Percentiles rank a stretch among this genome's conserved stretches.
Conservation (phyloP, 2,113 vertebrate genomes). For the Pedionomus torquatus region DNA sequence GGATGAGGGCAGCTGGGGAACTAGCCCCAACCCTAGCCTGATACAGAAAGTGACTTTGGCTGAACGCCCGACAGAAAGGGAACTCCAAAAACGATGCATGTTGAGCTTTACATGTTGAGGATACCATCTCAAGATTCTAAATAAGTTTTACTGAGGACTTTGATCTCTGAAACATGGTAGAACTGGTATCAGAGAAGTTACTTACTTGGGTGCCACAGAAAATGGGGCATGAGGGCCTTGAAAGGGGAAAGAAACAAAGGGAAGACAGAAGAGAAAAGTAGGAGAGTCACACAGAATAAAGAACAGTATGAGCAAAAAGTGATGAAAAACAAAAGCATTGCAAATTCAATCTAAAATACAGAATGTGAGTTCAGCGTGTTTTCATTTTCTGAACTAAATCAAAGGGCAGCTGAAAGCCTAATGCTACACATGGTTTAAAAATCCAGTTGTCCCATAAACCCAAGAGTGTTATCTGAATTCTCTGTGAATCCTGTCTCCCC, state of each 20-base stretch:
- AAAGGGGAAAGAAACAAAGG: not conserved
- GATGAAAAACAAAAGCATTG: not conserved
- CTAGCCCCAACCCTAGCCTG: not conserved
- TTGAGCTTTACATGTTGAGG: not conserved
- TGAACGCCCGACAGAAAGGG: not conserved
- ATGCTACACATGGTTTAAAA: constrained; percentile 8
- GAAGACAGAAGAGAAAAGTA: not conserved
- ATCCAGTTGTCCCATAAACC: not conserved
- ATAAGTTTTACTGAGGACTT: not conserved
- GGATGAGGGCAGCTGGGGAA: not conserved
- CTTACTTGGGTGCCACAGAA: not conserved
- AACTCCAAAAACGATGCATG: not conserved
- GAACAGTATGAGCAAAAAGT: not conserved
- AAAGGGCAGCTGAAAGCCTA: not conserved
- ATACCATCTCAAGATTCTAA: not conserved
- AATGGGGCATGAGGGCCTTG: not conserved
- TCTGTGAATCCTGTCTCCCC: not conserved
- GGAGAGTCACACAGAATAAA: not conserved
- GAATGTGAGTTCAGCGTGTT: not conserved
- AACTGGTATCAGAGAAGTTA: not conserved
- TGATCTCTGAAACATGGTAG: not conserved
- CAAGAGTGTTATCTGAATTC: not conserved
- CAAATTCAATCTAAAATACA: not conserved
- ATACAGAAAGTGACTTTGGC: not conserved
- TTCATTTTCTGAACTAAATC: constrained; percentile 19